Evolutionary conservation across 1,140 invertebrate genomes (phyloP).

Genomic region (Aleiodes sp.): DNA sequence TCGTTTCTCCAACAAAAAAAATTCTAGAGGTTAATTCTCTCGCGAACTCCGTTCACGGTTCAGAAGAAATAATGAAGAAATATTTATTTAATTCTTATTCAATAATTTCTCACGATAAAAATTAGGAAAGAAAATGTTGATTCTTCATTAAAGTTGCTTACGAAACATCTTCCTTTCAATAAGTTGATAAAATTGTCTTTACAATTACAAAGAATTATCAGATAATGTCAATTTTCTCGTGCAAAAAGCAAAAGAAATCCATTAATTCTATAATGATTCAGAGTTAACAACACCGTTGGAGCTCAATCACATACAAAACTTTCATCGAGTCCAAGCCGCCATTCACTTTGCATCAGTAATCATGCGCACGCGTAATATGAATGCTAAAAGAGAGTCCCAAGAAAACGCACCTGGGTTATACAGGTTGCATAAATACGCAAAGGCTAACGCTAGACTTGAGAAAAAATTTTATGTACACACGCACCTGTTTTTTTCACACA

Average conservation of each 20-base stretch:
- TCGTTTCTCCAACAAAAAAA: too few relatives aligned
- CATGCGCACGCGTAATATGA: neutral
- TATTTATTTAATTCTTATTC: too few relatives aligned
- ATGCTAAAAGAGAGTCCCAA: neutral
- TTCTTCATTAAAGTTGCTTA: too few relatives aligned
- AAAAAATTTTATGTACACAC: neutral
- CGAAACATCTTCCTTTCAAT: too few relatives aligned
- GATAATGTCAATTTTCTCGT: neutral
- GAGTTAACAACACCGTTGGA: neutral
- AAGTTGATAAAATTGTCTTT: too few relatives aligned
- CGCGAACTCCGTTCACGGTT: too few relatives aligned
- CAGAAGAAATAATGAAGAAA: too few relatives aligned
- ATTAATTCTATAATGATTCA: neutral
- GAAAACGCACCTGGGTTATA: constrained; percentile 2
- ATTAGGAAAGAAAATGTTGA: too few relatives aligned
- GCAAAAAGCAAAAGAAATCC: neutral
- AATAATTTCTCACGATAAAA: too few relatives aligned
- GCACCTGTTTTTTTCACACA: constrained; percentile 31
- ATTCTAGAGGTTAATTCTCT: too few relatives aligned
- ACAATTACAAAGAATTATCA: neutral
- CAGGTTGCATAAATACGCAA: neutral
- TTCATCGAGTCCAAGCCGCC: neutral
- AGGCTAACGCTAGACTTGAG: neutral
- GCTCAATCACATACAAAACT: neutral
- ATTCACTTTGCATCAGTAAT: constrained; percentile 22